Percentiles rank a stretch among this genome's conserved stretches.
Evolutionary conservation across 2,113 vertebrate genomes (phyloP).

Genomic region (Pachycephala philippinensis): DNA sequence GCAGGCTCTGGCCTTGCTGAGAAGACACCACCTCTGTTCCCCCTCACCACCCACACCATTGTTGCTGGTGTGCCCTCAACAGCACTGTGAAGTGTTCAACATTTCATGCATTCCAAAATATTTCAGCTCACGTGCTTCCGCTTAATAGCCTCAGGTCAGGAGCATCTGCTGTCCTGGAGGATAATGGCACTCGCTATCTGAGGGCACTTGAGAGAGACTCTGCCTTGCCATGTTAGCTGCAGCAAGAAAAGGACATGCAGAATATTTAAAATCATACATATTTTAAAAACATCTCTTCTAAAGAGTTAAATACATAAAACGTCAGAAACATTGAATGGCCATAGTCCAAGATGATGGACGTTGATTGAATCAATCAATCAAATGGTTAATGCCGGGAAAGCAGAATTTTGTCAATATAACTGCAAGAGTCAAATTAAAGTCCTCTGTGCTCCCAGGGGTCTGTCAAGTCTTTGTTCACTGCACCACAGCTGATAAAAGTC

Average conservation of each 20-base stretch:
- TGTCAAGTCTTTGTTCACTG: neutral
- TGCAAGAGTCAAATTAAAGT: neutral
- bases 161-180: neutral
- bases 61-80: neutral
- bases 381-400: neutral
- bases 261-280: neutral
- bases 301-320: neutral
- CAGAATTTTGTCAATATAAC: neutral
- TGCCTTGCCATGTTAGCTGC: neutral
- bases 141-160: neutral
- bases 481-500: neutral
- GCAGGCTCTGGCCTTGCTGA: neutral
- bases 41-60: rapidly evolving
- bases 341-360: neutral
- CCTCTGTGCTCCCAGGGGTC: neutral
- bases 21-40: neutral
- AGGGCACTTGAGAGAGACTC: neutral
- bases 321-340: neutral
- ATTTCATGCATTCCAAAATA: neutral
- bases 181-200: neutral
- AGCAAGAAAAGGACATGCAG: neutral
- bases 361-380: neutral
- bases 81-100: neutral
- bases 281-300: neutral
- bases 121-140: neutral